A percentile compares a stretch with the other conserved stretches of the same genome.
These are phyloP conservation scores for Thecocarcelia acutangulata DNA, from an alignment of 2,888 invertebrate genomes.

Conservation along the genomic window DNA sequence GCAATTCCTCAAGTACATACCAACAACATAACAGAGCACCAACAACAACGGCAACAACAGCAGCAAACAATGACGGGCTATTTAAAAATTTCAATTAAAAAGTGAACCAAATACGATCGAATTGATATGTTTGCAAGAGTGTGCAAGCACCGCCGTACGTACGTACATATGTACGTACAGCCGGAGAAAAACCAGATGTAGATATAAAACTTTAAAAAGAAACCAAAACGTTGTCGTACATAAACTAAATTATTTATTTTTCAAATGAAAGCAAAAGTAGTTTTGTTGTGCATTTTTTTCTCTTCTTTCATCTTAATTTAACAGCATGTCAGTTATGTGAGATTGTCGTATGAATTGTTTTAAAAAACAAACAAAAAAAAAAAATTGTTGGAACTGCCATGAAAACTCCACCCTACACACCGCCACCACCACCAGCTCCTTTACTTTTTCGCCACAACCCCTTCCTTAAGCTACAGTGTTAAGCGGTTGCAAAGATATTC, in stretches of 20 bases:
- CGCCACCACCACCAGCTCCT: not conserved
- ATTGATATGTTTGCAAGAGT: constrained; percentile 24
- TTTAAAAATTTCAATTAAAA: constrained; percentile 65
- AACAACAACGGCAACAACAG: too few species aligned
- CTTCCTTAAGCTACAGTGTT: not conserved
- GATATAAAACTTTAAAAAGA: constrained; percentile 38
- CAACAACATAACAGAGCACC: constrained; percentile 12
- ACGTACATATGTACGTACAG: constrained; percentile 28
- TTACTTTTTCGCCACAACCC: not conserved
- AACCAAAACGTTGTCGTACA: not conserved
- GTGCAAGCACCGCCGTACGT: constrained; percentile 22
- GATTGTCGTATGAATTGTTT: constrained; percentile 54
- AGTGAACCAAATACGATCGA: constrained; percentile 65
- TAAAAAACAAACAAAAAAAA: not conserved
- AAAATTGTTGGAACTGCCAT: constrained; percentile 27
- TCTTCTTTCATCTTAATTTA: constrained; percentile 35
- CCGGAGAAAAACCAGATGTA: constrained; percentile 54
- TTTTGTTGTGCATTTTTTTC: constrained; percentile 21
- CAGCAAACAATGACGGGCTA: constrained; percentile 21
- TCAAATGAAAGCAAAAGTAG: constrained; percentile 66
- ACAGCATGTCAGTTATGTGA: constrained; percentile 61
- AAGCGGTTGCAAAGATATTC: not conserved
- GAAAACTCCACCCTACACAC: constrained; percentile 58
- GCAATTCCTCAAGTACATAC: constrained; percentile 53
- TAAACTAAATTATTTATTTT: constrained; percentile 64